Percentiles rank a stretch among this genome's conserved stretches.
Conservation (phyloP, 2,888 invertebrate species). For the Cosmopolites sordidus region DNA sequence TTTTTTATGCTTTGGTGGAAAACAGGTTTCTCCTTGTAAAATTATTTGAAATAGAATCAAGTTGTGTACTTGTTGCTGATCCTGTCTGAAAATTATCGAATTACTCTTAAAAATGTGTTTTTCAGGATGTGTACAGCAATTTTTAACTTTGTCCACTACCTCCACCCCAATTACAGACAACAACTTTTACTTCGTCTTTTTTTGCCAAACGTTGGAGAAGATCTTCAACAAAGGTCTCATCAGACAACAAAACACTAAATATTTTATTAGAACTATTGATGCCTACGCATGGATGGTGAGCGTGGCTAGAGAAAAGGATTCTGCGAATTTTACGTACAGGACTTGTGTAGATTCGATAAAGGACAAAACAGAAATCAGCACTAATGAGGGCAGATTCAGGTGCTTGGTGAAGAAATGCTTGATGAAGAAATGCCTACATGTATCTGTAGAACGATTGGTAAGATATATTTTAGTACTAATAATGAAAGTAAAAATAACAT, state of each 20-base stretch:
- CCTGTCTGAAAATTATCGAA: no score
- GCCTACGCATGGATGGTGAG: slow-evolving; percentile 56
- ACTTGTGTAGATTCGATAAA: slow-evolving; percentile 50
- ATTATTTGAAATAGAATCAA: no score
- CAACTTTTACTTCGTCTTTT: slow-evolving; percentile 26
- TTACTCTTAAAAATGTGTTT: no score
- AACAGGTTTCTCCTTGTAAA: no score
- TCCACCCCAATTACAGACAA: slow-evolving; percentile 26
- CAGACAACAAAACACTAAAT: slow-evolving; percentile 44
- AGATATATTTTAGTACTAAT: slow-evolving; percentile 24
- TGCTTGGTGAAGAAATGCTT: slow-evolving; percentile 53
- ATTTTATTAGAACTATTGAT: slow-evolving; percentile 47
- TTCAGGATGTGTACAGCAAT: slow-evolving; percentile 31
- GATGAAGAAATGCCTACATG: slow-evolving; percentile 52
- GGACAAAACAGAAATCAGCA: slow-evolving; percentile 46
- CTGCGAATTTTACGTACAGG: slow-evolving; percentile 43
- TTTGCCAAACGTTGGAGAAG: slow-evolving; percentile 40
- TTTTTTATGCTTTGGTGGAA: no score
- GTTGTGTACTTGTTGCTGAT: no score
- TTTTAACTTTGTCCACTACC: slow-evolving; percentile 17
- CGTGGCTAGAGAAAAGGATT: slow-evolving; percentile 41
- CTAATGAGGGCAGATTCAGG: slow-evolving; percentile 50
- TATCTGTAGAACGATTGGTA: slow-evolving; percentile 53
- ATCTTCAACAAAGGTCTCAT: slow-evolving; percentile 55
- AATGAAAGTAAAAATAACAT: no score